Conservation (phyloP, 2,888 invertebrate genomes). For the Matsumyia berberina region DNA sequence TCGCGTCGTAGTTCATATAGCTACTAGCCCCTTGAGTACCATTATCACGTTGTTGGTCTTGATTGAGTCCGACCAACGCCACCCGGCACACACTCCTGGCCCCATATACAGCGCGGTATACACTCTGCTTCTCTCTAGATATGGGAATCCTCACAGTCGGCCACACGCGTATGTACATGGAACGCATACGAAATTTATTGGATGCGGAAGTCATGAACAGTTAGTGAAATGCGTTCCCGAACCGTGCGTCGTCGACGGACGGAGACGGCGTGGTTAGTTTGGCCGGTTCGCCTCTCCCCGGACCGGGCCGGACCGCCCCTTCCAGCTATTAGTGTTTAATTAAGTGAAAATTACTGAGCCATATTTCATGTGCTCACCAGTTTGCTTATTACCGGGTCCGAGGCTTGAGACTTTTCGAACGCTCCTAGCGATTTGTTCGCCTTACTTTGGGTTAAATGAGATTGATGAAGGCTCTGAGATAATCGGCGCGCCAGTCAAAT, state of each 20-base stretch:
- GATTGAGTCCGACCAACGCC: slow-evolving; percentile 58
- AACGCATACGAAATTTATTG: slow-evolving; percentile 74
- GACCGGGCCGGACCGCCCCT: slow-evolving; percentile 24
- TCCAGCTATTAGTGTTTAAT: slow-evolving; percentile 63
- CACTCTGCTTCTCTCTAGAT: slow-evolving; percentile 1
- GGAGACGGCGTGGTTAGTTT: too few relatives aligned
- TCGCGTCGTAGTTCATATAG: slow-evolving; percentile 32
- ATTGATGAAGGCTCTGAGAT: slow-evolving; percentile 50
- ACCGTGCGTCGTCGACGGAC: slow-evolving; percentile 9
- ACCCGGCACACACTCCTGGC: slow-evolving; percentile 2
- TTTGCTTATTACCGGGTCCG: neutral
- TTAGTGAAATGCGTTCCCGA: slow-evolving; percentile 67
- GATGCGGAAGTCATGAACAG: slow-evolving; percentile 75
- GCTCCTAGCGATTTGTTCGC: slow-evolving; percentile 18
- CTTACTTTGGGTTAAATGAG: slow-evolving; percentile 21
- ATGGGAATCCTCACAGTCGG: slow-evolving; percentile 50
- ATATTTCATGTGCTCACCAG: slow-evolving; percentile 52
- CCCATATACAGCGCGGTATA: slow-evolving; percentile 40
- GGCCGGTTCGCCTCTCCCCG: neutral
- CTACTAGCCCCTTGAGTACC: slow-evolving; percentile 50
- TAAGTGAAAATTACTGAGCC: slow-evolving; percentile 66
- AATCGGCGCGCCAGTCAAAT: slow-evolving; percentile 34
- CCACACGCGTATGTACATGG: slow-evolving; percentile 61
- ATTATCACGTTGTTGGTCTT: slow-evolving; percentile 56
- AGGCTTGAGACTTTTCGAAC: neutral